Evolutionary conservation across 2,797 vertebrate species (phyloP).

Genomic region (Amblyopsis hoosieri): DNA sequence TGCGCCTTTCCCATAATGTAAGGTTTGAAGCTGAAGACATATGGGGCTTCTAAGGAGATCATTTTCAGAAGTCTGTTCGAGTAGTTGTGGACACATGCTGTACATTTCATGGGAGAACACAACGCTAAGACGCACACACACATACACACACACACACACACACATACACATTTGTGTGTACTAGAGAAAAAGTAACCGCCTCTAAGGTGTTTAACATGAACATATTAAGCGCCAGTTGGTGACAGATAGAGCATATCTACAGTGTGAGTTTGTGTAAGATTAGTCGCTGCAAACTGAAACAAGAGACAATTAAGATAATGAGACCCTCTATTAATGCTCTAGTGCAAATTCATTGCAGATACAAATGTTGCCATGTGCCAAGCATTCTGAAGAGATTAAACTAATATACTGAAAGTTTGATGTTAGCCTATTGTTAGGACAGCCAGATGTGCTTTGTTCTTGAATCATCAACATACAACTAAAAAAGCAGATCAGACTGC

Average conservation of each 20-base stretch:
- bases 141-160: background rate
- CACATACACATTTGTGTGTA: conserved; percentile 11
- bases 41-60: conserved; percentile 50
- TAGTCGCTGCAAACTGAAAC: conserved; percentile 29
- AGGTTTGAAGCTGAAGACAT: conserved; percentile 50
- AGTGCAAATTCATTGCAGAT: conserved; percentile 61
- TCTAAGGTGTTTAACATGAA: conserved; percentile 33
- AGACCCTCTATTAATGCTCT: conserved; percentile 41
- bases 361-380: conserved; percentile 48
- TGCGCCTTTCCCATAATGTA: conserved; percentile 47
- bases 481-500: background rate
- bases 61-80: conserved; percentile 13
- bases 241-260: conserved; percentile 39
- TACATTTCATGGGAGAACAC: conserved; percentile 27
- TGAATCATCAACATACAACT: conserved; percentile 22
- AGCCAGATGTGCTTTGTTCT: conserved; percentile 54
- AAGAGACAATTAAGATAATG: conserved; percentile 50
- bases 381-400: conserved; percentile 55
- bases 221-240: conserved; percentile 23
- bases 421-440: conserved; percentile 35
- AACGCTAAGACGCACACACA: background rate
- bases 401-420: conserved; percentile 57
- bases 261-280: conserved; percentile 29
- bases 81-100: conserved; percentile 44
- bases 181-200: conserved; percentile 22